Base-by-base conservation (phyloP, 2,113 vertebrate genomes). In the Etia nguti region DNA sequence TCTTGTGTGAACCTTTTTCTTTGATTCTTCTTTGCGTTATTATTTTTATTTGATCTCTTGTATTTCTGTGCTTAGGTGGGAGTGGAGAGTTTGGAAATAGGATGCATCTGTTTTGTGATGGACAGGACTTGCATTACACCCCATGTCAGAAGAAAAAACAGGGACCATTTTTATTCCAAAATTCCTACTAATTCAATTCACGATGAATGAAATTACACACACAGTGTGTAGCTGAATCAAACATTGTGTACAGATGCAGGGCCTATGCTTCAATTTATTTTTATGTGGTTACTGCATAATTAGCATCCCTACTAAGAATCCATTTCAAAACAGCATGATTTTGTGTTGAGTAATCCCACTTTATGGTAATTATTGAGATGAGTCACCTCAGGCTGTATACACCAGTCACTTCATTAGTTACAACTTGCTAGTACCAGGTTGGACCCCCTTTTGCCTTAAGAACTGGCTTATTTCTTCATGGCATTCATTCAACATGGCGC, bases 311-410 rank as follows among this genome's bases (percentile, higher is more conserved):
- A 46, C 68, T 26, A 46, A 48, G 68, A 48, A 46, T 52, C 73
- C 26, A 50, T 81, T 82, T 87, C 16, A 75, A 43, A 88, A 46
- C 7, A 2, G 16, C 22, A 20, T 10, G 22, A 65, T 43, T 84
- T 26, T 55, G 26, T 79, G 75, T 12, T 38, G 43, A 36, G 24
- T 83, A 84, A 91, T 89, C 56, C 55, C 34, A 79, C 56, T 81
- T 90, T 59, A 75, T 68, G 57, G 90, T 86, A 50, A 90, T 75
- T 79, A 83, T n/a, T 50, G 52, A 18, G 54, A 85, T 34, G 81
- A 75, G 70, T 90, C 59, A 22, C 54, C 48, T 36, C 57, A 2
- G 57, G 34, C 36, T 75, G 38, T 81, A 29, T 48, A 73, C 68
- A 73, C 5, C 38, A 70, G 38, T 46, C 15, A 0, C 22, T 48